Conservation (phyloP, 2,888 invertebrate genomes). For the Didymodactylos carnosus region DNA sequence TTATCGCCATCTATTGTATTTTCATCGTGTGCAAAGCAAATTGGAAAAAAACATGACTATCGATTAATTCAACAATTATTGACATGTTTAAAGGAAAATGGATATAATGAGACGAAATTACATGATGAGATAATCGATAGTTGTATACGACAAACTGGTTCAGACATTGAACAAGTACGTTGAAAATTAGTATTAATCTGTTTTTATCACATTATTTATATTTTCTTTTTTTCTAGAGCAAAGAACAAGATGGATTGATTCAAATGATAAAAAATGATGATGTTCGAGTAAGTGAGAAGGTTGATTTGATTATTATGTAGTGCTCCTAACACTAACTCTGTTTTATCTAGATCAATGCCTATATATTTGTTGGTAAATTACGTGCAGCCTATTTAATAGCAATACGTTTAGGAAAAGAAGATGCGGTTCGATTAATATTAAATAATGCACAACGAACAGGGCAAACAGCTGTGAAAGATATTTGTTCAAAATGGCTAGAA, state of each 20-base stretch:
- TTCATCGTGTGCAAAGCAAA: slow-evolving; percentile 23
- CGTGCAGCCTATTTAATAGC: slow-evolving; percentile 57
- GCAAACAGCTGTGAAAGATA: slow-evolving; percentile 54
- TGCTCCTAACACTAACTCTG: too few relatives aligned
- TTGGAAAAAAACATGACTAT: slow-evolving; percentile 22
- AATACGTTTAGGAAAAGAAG: slow-evolving; percentile 43
- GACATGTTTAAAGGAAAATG: slow-evolving; percentile 21
- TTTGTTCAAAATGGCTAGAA: slow-evolving; percentile 54
- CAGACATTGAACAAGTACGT: slow-evolving; percentile 24
- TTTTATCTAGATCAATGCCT: slow-evolving; percentile 66
- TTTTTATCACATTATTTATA: too few relatives aligned
- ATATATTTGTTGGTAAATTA: slow-evolving; percentile 59
- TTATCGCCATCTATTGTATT: slow-evolving; percentile 18
- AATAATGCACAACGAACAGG: slow-evolving; percentile 58
- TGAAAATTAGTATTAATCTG: not conserved
- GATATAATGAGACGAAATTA: slow-evolving; percentile 21
- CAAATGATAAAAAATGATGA: slow-evolving; percentile 25
- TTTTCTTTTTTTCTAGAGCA: slow-evolving; percentile 6
- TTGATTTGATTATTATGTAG: too few relatives aligned
- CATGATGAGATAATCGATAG: slow-evolving; percentile 29
- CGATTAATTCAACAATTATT: slow-evolving; percentile 22
- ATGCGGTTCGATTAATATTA: slow-evolving; percentile 55
- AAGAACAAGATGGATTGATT: slow-evolving; percentile 26
- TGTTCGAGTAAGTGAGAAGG: too few relatives aligned
- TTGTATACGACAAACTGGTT: slow-evolving; percentile 21